Percentiles rank a stretch among this genome's conserved stretches.
These are phyloP conservation scores for Phengaris arion DNA, from an alignment of 2,888 invertebrate species.

Conservation along the genomic window DNA sequence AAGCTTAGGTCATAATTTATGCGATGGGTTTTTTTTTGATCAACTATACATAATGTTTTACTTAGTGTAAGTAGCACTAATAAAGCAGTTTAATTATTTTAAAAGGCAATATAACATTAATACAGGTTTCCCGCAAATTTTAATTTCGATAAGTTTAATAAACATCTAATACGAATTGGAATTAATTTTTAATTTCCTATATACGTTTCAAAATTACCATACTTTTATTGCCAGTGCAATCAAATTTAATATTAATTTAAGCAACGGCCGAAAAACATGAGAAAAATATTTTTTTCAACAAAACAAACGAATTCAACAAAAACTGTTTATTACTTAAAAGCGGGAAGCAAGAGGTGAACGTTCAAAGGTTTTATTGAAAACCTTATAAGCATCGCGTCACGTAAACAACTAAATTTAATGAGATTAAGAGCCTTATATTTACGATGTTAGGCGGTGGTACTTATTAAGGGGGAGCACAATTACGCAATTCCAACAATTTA, in stretches of 20 bases:
- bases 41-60: too few relatives aligned
- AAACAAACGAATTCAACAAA: neutral
- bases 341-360: neutral
- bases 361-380: neutral
- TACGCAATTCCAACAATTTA: constrained; percentile 68
- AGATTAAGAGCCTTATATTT: constrained; percentile 27
- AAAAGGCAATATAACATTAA: too few relatives aligned
- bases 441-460: neutral
- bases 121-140: too few relatives aligned
- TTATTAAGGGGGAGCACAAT: constrained; percentile 49
- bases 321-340: neutral
- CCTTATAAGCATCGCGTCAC: neutral
- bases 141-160: too few relatives aligned
- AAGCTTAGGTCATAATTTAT: neutral
- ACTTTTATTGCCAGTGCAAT: too few relatives aligned
- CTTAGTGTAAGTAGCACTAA: too few relatives aligned
- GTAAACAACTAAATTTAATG: constrained; percentile 28
- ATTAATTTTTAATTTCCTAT: too few relatives aligned
- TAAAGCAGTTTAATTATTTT: too few relatives aligned
- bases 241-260: neutral
- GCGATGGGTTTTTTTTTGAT: neutral
- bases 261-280: neutral
- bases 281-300: neutral
- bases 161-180: too few relatives aligned
- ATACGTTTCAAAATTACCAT: too few relatives aligned